Base-by-base conservation (phyloP, 2,888 invertebrate genomes). In the Stramonita haemastoma region DNA sequence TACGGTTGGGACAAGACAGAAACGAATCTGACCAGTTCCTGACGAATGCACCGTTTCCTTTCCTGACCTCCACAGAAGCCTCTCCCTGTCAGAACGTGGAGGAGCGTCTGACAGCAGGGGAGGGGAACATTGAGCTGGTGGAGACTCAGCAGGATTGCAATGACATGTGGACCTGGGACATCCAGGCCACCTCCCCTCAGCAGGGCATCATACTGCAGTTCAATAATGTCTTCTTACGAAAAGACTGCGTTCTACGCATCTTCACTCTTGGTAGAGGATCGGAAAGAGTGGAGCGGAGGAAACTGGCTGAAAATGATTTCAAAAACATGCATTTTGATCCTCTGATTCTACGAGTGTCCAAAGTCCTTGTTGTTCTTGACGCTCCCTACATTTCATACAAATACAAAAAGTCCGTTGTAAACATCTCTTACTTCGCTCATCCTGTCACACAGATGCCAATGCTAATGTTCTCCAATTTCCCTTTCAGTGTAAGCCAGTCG, bases 361-460 rank as follows among this genome's bases (percentile, higher is more conserved):
- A 22, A 22, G 86, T 86, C 22, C 32, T 34, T 4, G 29, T 86
- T 13, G 86, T 32, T 5, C 57, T 66, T 32, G 29, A 60, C 22
- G 32, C 86, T 4, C 34, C 60, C 4, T 57, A 57, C 22, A 19
- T 22, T 26, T 32, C 19, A 8, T 34, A 29, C 32, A 34, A 0
- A 8, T 22, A 17, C n/a, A 36, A 5, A 26, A 46, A 6, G 0
- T 60, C 86, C 11, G 17, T 86, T 26, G 57, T 87, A 22, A 87
- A 87, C 46, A 36, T 87, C 46, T 66, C 46, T 6, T 87, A 87
- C 87, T 87, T n/a, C 73, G 73, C 46, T 11, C 87, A 73, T 4
- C 36, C 70, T 4, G 46, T 60, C 6, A 1, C 1, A n/a, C 46
- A 13, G 17, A 87, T 87, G 87, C 87, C 87, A 1, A 19, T n/a